Conservation (phyloP, 30 jellyfish, hydroid and myxozoan species). For the Pelagia noctiluca region DNA sequence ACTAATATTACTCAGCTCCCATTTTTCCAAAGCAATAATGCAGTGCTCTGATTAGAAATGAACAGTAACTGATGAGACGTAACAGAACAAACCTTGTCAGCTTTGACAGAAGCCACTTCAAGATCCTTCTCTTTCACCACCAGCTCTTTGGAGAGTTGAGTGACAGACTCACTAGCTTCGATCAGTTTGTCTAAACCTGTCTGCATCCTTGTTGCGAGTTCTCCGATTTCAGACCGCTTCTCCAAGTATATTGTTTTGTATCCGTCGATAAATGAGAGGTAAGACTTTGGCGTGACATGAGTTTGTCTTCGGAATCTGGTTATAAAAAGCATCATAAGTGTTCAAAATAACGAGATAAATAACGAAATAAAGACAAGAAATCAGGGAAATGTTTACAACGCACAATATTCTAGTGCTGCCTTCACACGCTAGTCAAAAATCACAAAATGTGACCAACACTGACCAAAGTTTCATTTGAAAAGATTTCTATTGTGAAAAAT, state of each 20-base stretch:
- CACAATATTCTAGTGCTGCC: background rate
- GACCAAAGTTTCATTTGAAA: too few relatives aligned
- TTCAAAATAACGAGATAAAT: too few relatives aligned
- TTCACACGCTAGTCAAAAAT: background rate
- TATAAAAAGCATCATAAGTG: too few relatives aligned
- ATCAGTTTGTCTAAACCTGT: conserved; percentile 95
- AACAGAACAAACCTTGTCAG: conserved; percentile 86
- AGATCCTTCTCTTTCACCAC: conserved; percentile 96
- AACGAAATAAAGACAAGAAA: too few relatives aligned
- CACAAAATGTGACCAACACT: too few relatives aligned
- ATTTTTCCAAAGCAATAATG: too few relatives aligned
- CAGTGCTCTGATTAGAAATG: too few relatives aligned
- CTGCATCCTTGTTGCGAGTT: conserved; percentile 94
- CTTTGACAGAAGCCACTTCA: conserved; percentile 88
- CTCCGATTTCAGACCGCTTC: conserved; percentile 88
- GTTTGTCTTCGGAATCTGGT: conserved; percentile 98
- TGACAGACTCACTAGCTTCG: conserved; percentile 98
- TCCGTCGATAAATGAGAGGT: conserved; percentile 92
- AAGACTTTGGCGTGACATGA: conserved; percentile 97
- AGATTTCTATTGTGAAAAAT: too few relatives aligned
- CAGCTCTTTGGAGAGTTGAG: conserved; percentile 84
- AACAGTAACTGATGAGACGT: too few relatives aligned
- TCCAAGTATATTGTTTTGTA: conserved; percentile 83
- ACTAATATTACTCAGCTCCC: too few relatives aligned
- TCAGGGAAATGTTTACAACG: background rate